phyloP scores from a whole-genome alignment of 2,113 vertebrate species.

The Carlito syrichta region DNA sequence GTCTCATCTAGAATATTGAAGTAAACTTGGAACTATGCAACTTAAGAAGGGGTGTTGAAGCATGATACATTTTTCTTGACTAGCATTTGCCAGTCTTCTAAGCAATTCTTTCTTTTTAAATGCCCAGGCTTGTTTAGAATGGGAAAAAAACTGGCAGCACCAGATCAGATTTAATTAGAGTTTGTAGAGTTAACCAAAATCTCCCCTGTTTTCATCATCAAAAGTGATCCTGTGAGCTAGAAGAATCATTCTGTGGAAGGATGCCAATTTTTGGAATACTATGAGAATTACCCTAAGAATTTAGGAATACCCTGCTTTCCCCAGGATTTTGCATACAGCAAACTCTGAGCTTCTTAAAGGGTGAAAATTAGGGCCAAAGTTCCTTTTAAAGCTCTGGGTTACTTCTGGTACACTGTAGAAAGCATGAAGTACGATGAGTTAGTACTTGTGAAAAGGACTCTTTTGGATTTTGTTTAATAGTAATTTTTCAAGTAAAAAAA shows the following conservation, averaged over 20 bases:
- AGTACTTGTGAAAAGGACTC: not conserved
- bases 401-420: not conserved
- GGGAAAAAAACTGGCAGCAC: not conserved
- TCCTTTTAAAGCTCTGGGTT: not conserved
- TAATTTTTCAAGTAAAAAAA: constrained; percentile 47
- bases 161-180: constrained; percentile 22
- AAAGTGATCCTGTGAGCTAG: not conserved
- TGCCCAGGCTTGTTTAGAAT: constrained; percentile 10
- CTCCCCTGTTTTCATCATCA: not conserved
- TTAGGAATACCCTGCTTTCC: not conserved
- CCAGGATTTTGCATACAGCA: not conserved
- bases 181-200: constrained; percentile 15
- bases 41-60: not conserved
- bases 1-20: not conserved
- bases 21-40: not conserved
- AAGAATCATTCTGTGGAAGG: not conserved
- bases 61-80: not conserved
- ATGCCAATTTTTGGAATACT: not conserved
- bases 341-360: not conserved
- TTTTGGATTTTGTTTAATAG: constrained; percentile 31
- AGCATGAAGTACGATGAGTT: not conserved
- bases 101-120: not conserved
- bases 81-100: not conserved
- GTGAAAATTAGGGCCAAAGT: not conserved
- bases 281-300: not conserved